A percentile compares a stretch with the other conserved stretches of the same genome.
These are phyloP conservation scores for Meloidogyne floridensis DNA, from an alignment of 1,140 invertebrate genomes.

Conservation along the genomic window DNA sequence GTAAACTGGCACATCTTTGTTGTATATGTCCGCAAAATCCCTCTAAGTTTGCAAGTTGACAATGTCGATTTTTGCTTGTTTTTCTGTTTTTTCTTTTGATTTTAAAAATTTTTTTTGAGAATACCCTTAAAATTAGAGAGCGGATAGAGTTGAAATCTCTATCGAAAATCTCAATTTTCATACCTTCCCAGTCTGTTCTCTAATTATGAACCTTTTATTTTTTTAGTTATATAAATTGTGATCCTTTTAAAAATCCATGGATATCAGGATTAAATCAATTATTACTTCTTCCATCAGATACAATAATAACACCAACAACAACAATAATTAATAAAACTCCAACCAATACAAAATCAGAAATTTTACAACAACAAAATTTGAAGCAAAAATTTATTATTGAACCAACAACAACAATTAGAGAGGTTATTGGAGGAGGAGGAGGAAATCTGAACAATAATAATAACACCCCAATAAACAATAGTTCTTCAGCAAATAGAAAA, in stretches of 20 bases:
- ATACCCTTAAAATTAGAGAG: no score
- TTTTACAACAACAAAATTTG: neutral
- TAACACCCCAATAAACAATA: neutral
- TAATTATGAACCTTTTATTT: no score
- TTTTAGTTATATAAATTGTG: constrained; percentile 28
- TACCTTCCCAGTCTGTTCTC: no score
- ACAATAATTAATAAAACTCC: neutral
- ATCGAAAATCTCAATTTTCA: no score
- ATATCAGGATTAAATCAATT: constrained; percentile 33
- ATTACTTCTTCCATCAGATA: constrained; percentile 24
- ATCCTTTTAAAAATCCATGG: constrained; percentile 18
- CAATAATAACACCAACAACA: constrained; percentile 1
- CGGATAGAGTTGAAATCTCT: no score
- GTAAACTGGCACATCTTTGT: no score
- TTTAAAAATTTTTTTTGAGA: no score
- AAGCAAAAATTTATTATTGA: neutral
- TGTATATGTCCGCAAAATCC: no score
- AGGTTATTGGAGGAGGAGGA: neutral
- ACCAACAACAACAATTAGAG: neutral
- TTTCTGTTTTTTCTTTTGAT: no score
- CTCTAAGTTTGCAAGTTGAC: no score
- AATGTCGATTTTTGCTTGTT: no score
- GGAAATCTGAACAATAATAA: neutral
- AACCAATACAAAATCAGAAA: constrained; percentile 18
- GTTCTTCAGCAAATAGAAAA: constrained; percentile 7